A percentile compares a stretch with the other conserved stretches of the same genome.
These are phyloP conservation scores for Sterna hirundo DNA, from an alignment of 2,113 vertebrate species.

Conservation along the genomic window DNA sequence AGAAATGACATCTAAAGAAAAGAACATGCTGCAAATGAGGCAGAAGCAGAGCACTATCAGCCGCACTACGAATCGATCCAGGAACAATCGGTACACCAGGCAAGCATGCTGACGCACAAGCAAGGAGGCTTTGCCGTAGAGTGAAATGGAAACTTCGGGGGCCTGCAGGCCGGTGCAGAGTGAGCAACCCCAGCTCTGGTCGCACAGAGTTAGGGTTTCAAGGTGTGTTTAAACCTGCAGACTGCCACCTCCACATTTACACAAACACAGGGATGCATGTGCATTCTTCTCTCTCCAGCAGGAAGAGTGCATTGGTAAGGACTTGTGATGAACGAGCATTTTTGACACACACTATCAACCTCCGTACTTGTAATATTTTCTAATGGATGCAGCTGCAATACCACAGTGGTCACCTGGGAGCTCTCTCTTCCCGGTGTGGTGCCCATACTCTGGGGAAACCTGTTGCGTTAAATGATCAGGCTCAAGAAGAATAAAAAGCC, in stretches of 20 bases:
- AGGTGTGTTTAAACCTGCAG: background rate
- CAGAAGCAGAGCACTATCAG: background rate
- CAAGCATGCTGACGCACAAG: background rate
- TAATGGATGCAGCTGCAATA: background rate
- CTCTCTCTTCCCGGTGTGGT: background rate
- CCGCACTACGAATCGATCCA: background rate
- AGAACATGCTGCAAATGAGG: background rate
- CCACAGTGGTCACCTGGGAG: background rate
- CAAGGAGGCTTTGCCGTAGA: background rate
- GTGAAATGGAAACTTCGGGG: background rate
- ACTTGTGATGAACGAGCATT: background rate
- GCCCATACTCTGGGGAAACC: background rate
- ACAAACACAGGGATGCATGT: background rate
- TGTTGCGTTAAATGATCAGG: background rate
- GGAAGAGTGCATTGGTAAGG: background rate
- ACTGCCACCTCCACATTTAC: background rate
- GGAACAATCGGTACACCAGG: background rate
- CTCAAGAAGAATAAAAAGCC: background rate
- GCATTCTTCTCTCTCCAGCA: background rate
- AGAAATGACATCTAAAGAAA: slow-evolving; percentile 9
- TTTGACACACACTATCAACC: background rate
- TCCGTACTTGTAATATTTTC: background rate
- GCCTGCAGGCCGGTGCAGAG: background rate
- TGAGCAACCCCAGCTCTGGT: background rate
- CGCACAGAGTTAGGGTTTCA: background rate